Evolutionary conservation across 2,113 vertebrate species (phyloP), one percentile per base, ranked within the genome.

Genomic region (Mungos mungo): DNA sequence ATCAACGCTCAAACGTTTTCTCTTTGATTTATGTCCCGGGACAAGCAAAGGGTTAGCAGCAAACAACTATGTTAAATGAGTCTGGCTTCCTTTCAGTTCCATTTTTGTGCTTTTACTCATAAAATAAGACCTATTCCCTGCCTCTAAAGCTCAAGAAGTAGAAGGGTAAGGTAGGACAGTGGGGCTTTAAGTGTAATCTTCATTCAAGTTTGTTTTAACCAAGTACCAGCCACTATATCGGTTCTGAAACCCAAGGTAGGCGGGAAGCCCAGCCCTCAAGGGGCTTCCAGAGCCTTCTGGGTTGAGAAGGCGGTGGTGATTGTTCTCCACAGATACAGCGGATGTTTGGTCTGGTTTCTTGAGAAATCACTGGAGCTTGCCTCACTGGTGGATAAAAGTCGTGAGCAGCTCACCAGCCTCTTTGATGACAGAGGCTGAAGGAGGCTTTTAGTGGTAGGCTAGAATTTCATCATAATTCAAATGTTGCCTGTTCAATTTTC

Each of bases 401-500:
- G 15, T 29, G 60, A 86, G 27, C 7, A 74, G 96, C 88, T 96
- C 93, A 74, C 95, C 79, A 14, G 35, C 65, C 68, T 92, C 82
- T 95, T 82, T 74, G 65, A 96, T 93, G 88, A 97, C 85, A 94
- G 65, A 96, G 88, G 89, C 60, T 94, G 96, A 92, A 95, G 90
- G 82, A 96, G 77, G 94, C 92, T 96, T 97, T 98, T 93, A 97
- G 95, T 85, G 38, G 66, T 38, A 19, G 74, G 91, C 93, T 94
- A 77, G 96, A 97, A 98, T 97, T 98, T 97, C 95, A 96, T 96
- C 94, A 96, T 94, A 96, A 97, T 97, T 95, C 95, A 97, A 95
- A 97, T 45, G 80, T 95, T 97, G 93, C 87, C 95, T 91, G 81
- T 93, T 97, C 93, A 96, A 87, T 98, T 97, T 98, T 96, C 97